phyloP scores from a whole-genome alignment of 2,797 vertebrate genomes.

The Lepidocolaptes lacrymiger region DNA sequence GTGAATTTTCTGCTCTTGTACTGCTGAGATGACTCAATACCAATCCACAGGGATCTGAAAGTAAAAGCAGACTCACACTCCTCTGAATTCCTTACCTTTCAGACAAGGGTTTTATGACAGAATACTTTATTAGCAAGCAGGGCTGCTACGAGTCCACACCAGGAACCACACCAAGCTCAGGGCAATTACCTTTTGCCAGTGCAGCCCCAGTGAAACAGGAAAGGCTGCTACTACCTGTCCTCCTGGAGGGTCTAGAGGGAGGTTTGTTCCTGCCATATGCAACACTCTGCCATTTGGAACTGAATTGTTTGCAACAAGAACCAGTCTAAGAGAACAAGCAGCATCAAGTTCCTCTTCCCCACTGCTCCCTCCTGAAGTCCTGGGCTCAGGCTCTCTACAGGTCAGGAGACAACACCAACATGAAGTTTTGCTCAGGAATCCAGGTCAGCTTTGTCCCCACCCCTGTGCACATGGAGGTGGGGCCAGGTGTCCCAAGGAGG shows the following conservation, averaged over 20 bases:
- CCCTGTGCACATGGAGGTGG: fast-evolving
- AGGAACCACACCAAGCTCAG: background rate
- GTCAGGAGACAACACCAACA: background rate
- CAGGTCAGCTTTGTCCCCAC: too few relatives aligned
- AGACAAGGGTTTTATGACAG: background rate
- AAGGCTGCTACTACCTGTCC: background rate
- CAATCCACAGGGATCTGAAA: background rate
- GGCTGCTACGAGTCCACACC: background rate
- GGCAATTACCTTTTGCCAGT: background rate
- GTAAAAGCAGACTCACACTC: background rate
- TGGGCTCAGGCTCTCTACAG: background rate
- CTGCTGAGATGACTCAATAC: background rate
- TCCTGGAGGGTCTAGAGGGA: background rate
- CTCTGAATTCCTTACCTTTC: background rate
- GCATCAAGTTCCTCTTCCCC: background rate
- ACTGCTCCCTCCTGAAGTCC: background rate
- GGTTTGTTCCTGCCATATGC: background rate
- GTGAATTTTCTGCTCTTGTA: background rate
- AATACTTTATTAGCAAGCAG: background rate
- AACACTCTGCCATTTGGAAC: background rate
- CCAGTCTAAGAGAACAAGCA: background rate
- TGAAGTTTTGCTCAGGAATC: background rate
- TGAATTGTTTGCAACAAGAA: background rate
- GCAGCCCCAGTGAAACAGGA: background rate
- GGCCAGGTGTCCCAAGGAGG: background rate